Evolutionary conservation across 2,888 invertebrate species (phyloP).

Genomic region (Adelognathus sp.): DNA sequence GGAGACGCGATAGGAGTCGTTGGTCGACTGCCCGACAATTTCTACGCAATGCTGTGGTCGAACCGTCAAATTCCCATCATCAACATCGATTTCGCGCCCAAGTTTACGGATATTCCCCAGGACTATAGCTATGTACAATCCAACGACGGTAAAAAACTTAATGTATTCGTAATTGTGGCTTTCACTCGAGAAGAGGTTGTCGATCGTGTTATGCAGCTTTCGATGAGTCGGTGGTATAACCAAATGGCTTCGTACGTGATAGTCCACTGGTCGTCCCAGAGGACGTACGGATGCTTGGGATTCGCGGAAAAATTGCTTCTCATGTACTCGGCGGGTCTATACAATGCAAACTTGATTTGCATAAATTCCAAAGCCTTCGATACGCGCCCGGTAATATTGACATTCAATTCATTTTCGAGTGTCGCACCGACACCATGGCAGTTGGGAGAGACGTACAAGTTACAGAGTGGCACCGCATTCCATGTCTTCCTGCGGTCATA

Average conservation of each 20-base stretch:
- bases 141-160: no score
- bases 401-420: background rate
- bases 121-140: no score
- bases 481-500: background rate
- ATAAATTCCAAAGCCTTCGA: background rate
- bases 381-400: background rate
- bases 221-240: background rate
- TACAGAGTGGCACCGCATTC: background rate
- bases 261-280: background rate
- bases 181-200: no score
- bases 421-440: constrained; percentile 10
- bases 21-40: background rate
- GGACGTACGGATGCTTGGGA: no score
- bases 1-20: background rate
- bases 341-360: background rate
- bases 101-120: no score
- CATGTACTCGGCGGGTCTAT: background rate
- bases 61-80: background rate
- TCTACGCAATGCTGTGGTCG: background rate
- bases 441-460: background rate
- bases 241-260: constrained; percentile 1
- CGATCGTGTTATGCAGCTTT: no score
- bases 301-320: background rate
- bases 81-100: background rate
- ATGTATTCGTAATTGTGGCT: background rate